Conservation (phyloP, 2,888 invertebrate species). For the Leucozona laternaria region DNA sequence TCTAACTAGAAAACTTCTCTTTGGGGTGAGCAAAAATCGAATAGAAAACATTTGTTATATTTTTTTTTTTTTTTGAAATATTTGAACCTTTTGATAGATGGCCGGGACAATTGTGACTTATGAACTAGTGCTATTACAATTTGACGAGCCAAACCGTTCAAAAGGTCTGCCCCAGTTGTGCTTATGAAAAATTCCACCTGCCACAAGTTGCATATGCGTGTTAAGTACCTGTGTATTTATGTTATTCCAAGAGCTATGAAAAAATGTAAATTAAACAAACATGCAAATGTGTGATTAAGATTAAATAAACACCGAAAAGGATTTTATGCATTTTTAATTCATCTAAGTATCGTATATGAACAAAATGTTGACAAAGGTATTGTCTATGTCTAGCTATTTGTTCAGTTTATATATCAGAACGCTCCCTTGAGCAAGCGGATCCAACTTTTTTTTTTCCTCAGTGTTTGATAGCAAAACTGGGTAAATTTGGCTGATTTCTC, state of each 20-base stretch:
- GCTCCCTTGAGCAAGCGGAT: too few relatives aligned
- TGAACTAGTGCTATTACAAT: slow-evolving; percentile 88
- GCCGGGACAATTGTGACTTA: slow-evolving; percentile 88
- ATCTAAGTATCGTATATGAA: neutral
- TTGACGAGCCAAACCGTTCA: slow-evolving; percentile 83
- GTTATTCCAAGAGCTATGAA: neutral
- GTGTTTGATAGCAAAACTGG: too few relatives aligned
- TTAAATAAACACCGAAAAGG: slow-evolving; percentile 11
- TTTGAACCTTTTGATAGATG: slow-evolving; percentile 82
- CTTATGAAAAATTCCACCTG: slow-evolving; percentile 15
- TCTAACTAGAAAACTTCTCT: slow-evolving; percentile 85
- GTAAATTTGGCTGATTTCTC: too few relatives aligned
- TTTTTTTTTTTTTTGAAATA: slow-evolving; percentile 40
- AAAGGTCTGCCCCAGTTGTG: slow-evolving; percentile 80
- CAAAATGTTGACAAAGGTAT: neutral
- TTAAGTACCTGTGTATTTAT: neutral
- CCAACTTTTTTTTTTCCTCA: too few relatives aligned
- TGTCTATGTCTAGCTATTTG: neutral
- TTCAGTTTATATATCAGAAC: too few relatives aligned
- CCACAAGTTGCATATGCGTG: neutral
- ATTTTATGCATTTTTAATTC: slow-evolving; percentile 17
- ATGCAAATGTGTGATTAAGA: slow-evolving; percentile 47
- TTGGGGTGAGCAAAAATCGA: slow-evolving; percentile 84
- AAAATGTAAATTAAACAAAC: slow-evolving; percentile 33
- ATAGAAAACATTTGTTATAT: slow-evolving; percentile 44